phyloP scores from a whole-genome alignment of 1,140 invertebrate genomes.

The Sinonovacula constricta region DNA sequence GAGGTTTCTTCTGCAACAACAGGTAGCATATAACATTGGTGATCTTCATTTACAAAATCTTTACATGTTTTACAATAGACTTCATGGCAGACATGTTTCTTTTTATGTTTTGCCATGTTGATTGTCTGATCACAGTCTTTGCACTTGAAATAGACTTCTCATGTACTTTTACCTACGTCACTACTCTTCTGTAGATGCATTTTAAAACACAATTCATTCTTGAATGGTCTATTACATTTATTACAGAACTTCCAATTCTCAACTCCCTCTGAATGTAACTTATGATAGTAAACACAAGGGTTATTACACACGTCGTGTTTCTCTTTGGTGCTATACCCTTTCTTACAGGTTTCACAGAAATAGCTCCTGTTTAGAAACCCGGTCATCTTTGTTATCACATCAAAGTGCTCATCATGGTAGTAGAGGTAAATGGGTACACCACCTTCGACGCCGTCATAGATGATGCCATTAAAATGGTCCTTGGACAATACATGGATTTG shows the following conservation, averaged over 20 bases:
- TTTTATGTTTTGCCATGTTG: conserved; percentile 17
- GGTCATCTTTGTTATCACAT: too few species aligned
- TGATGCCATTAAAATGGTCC: too few species aligned
- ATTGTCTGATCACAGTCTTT: conserved; percentile 28
- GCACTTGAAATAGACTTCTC: conserved; percentile 15
- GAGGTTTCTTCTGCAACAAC: too few species aligned
- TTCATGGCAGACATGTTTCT: conserved; percentile 7
- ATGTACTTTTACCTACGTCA: conserved; percentile 31
- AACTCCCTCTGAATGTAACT: conserved; percentile 18
- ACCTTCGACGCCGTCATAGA: too few species aligned
- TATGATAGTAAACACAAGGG: conserved; percentile 15
- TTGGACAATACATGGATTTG: conserved; percentile 10
- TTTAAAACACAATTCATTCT: conserved; percentile 18
- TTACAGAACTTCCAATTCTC: conserved; percentile 25
- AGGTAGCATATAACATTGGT: too few species aligned
- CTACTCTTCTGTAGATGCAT: conserved; percentile 36
- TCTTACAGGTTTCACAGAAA: conserved; percentile 21
- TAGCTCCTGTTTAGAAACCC: conserved; percentile 25
- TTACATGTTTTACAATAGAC: too few species aligned
- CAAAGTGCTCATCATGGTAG: too few species aligned
- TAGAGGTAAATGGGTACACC: too few species aligned
- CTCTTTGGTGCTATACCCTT: conserved; percentile 21
- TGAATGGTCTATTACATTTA: conserved; percentile 28
- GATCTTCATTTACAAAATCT: too few species aligned
- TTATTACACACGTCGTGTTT: conserved; percentile 17